These are phyloP conservation scores for Plusia festucae DNA, from an alignment of 2,888 invertebrate species.

Conservation along the genomic window DNA sequence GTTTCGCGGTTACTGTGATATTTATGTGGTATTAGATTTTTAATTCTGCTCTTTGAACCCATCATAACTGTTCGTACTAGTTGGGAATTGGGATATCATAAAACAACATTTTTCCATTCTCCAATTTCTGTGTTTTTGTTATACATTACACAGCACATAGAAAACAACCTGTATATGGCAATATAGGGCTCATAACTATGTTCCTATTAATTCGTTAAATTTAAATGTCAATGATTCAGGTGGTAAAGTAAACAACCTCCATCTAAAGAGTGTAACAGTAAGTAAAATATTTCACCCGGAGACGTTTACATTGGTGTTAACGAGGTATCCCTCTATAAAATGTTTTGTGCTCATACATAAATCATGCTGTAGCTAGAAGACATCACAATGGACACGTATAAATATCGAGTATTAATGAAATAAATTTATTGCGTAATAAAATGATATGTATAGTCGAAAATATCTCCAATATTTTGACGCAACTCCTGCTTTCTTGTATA, in stretches of 20 bases:
- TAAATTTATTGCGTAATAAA: constrained; percentile 78
- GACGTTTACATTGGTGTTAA: constrained; percentile 87
- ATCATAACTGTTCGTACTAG: no score
- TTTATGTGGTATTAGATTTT: no score
- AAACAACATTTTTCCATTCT: no score
- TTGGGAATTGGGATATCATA: no score
- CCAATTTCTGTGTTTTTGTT: no score
- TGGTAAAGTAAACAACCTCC: constrained; percentile 75
- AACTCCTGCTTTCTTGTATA: constrained; percentile 9
- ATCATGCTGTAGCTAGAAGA: constrained; percentile 74
- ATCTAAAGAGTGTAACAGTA: constrained; percentile 55
- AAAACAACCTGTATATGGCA: no score
- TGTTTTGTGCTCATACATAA: constrained; percentile 82
- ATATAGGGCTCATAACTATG: constrained; percentile 42
- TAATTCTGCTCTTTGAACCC: no score
- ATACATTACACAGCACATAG: no score
- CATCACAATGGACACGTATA: constrained; percentile 80
- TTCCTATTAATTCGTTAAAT: constrained; percentile 74
- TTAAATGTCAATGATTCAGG: constrained; percentile 79
- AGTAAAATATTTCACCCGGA: constrained; percentile 78
- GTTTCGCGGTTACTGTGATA: no score
- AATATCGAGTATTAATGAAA: constrained; percentile 81
- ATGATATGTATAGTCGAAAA: constrained; percentile 66
- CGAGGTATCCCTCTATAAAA: constrained; percentile 84
- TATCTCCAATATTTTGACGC: constrained; percentile 36